Conservation (phyloP, 2,888 invertebrate genomes). For the Dioctria rufipes region DNA sequence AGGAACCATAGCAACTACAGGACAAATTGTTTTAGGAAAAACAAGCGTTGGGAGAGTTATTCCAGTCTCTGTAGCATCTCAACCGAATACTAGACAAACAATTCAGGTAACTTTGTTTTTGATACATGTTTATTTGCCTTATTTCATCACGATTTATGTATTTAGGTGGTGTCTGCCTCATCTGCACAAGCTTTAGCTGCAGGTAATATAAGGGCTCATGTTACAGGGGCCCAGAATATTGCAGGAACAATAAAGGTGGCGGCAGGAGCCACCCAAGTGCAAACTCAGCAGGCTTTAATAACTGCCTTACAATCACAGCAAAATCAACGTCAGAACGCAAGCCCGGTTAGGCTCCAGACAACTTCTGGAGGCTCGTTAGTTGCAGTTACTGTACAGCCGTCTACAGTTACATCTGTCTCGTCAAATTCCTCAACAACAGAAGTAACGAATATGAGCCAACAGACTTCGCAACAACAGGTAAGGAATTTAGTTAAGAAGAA, state of each 20-base stretch:
- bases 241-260: slow-evolving; percentile 74
- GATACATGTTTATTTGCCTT: no score
- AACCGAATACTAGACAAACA: slow-evolving; percentile 74
- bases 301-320: slow-evolving; percentile 74
- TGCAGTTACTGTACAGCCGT: slow-evolving; percentile 74
- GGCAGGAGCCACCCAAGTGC: slow-evolving; percentile 67
- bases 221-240: slow-evolving; percentile 69
- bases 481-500: slow-evolving; percentile 71
- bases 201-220: slow-evolving; percentile 73
- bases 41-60: slow-evolving; percentile 77
- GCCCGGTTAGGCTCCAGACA: slow-evolving; percentile 76
- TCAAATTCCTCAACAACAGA: slow-evolving; percentile 55
- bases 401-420: slow-evolving; percentile 61
- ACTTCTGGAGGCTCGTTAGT: slow-evolving; percentile 73
- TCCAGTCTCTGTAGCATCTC: slow-evolving; percentile 77
- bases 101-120: slow-evolving; percentile 68
- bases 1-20: slow-evolving; percentile 67
- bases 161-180: slow-evolving; percentile 75
- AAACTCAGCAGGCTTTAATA: slow-evolving; percentile 73
- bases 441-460: slow-evolving; percentile 57
- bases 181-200: slow-evolving; percentile 72
- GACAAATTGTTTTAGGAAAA: slow-evolving; percentile 77
- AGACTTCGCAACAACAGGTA: slow-evolving; percentile 70
- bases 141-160: background rate
- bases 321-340: slow-evolving; percentile 74